phyloP scores from a whole-genome alignment of 2,113 vertebrate species.

The Phrynosoma platyrhinos region DNA sequence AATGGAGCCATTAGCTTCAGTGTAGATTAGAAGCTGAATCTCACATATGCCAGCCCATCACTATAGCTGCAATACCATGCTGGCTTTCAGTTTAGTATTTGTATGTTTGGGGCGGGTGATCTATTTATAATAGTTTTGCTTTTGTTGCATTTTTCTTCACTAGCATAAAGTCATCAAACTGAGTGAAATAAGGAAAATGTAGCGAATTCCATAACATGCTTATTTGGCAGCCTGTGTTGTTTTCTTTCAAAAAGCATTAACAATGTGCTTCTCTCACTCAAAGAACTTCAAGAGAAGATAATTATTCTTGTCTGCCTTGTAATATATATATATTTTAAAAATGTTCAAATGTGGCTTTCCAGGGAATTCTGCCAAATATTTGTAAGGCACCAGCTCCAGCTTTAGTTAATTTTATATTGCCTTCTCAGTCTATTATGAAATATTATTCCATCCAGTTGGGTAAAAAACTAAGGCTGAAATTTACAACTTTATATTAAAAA shows the following conservation, averaged over 20 bases:
- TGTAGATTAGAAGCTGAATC: not conserved
- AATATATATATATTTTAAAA: slow-evolving; percentile 89
- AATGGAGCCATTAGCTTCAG: not conserved
- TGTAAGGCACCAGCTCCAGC: slow-evolving; percentile 85
- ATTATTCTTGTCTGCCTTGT: slow-evolving; percentile 91
- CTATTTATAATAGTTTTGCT: slow-evolving; percentile 25
- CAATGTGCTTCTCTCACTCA: slow-evolving; percentile 76
- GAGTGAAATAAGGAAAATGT: slow-evolving; percentile 19
- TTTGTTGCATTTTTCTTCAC: slow-evolving; percentile 33
- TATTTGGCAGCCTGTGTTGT: slow-evolving; percentile 60
- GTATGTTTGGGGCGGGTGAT: not conserved
- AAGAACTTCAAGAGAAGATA: slow-evolving; percentile 83
- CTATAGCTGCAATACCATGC: not conserved
- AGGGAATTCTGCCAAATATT: slow-evolving; percentile 87
- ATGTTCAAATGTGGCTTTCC: slow-evolving; percentile 89
- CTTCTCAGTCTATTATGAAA: slow-evolving; percentile 82
- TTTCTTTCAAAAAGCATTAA: slow-evolving; percentile 77
- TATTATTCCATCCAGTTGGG: slow-evolving; percentile 79
- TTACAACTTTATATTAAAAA: slow-evolving; percentile 71
- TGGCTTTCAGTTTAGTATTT: not conserved
- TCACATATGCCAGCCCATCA: not conserved
- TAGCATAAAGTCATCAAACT: slow-evolving; percentile 37
- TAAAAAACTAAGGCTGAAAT: slow-evolving; percentile 61
- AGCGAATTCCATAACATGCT: slow-evolving; percentile 61
- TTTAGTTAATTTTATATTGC: slow-evolving; percentile 85